Conservation (phyloP, 2,888 invertebrate species). For the Arge pagana region DNA sequence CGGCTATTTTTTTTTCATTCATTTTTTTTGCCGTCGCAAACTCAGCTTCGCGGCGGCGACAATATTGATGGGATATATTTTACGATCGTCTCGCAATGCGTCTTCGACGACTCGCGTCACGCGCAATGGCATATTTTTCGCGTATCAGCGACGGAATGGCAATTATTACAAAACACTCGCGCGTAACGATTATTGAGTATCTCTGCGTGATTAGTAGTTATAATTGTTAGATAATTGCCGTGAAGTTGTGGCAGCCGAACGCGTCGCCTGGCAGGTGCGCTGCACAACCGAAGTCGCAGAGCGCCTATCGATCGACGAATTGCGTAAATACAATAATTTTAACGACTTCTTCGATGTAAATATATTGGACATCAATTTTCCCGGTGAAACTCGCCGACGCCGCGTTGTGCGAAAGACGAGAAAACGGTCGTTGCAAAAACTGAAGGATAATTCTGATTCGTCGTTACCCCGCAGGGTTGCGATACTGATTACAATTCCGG, state of each 20-base stretch:
- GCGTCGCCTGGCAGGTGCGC: slow-evolving; percentile 6
- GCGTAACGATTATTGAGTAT: slow-evolving; percentile 19
- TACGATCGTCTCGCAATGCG: no score
- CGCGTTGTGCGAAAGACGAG: not conserved
- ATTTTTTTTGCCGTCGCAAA: no score
- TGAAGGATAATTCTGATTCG: no score
- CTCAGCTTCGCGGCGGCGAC: no score
- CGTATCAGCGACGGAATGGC: slow-evolving; percentile 12
- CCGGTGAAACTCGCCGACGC: slow-evolving; percentile 2
- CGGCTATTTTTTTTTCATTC: no score
- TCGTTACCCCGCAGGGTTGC: no score
- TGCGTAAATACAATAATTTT: slow-evolving; percentile 17
- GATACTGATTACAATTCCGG: no score
- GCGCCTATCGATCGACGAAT: slow-evolving; percentile 15
- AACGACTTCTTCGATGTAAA: slow-evolving; percentile 11
- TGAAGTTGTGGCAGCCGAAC: slow-evolving; percentile 10
- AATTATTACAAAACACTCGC: slow-evolving; percentile 17
- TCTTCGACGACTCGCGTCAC: no score
- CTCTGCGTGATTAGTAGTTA: slow-evolving; percentile 21
- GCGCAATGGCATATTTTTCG: no score
- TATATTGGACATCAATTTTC: slow-evolving; percentile 20
- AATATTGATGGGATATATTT: no score
- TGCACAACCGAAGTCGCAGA: slow-evolving; percentile 3
- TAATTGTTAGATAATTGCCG: slow-evolving; percentile 21
- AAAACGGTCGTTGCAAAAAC: slow-evolving; percentile 2